phyloP scores from a whole-genome alignment of 2,888 invertebrate species.

The Cephalotes varians region DNA sequence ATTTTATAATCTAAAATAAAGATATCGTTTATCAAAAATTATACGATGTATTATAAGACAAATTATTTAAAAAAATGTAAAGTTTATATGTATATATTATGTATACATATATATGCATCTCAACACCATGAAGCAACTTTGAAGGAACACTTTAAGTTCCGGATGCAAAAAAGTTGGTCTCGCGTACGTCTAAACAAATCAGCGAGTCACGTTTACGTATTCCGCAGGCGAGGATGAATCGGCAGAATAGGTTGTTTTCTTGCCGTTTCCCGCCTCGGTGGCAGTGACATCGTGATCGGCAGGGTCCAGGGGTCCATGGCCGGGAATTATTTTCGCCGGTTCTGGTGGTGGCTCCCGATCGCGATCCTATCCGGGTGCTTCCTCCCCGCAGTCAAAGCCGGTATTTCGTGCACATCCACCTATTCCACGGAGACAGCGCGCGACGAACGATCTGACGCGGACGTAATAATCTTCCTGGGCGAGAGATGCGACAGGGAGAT shows the following conservation, averaged over 20 bases:
- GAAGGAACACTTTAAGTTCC: background rate
- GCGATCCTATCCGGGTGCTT: slow-evolving; percentile 79
- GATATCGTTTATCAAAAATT: background rate
- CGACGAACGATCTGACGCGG: slow-evolving; percentile 66
- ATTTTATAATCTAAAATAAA: background rate
- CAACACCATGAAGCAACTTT: background rate
- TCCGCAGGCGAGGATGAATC: slow-evolving; percentile 13
- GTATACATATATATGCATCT: background rate
- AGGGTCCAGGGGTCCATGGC: slow-evolving; percentile 82
- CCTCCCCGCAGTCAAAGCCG: slow-evolving; percentile 71
- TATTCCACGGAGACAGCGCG: slow-evolving; percentile 60
- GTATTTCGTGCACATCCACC: slow-evolving; percentile 69
- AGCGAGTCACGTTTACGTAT: background rate
- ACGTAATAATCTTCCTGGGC: slow-evolving; percentile 81
- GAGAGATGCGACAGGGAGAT: slow-evolving; percentile 79
- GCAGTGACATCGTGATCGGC: slow-evolving; percentile 49
- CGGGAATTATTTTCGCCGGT: slow-evolving; percentile 84
- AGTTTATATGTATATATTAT: background rate
- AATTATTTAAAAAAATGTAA: background rate
- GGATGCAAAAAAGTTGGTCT: background rate
- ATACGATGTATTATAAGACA: background rate
- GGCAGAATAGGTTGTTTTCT: background rate
- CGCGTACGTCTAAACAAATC: background rate
- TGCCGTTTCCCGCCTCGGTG: slow-evolving; percentile 17
- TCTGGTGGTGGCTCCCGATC: slow-evolving; percentile 83